phyloP scores from a whole-genome alignment of 2,888 invertebrate genomes.

The Drosophila picticornis region DNA sequence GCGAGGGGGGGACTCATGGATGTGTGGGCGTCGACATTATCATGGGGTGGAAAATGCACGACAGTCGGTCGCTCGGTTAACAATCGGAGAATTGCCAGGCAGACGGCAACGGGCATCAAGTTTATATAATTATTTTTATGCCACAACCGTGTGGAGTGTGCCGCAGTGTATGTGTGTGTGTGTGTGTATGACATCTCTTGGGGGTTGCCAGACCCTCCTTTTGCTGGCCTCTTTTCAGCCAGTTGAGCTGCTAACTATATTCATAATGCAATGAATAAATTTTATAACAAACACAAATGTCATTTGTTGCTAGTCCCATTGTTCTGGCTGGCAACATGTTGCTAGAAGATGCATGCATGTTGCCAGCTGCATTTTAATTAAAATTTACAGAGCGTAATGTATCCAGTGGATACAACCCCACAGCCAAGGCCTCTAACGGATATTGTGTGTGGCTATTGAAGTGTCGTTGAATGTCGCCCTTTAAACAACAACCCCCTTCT shows the following conservation, averaged over 20 bases:
- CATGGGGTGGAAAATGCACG: slow-evolving; percentile 71
- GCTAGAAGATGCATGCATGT: slow-evolving; percentile 34
- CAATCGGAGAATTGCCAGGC: slow-evolving; percentile 69
- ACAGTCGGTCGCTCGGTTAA: slow-evolving; percentile 39
- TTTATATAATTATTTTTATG: slow-evolving; percentile 80
- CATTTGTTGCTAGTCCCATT: slow-evolving; percentile 24
- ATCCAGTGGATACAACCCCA: slow-evolving; percentile 35
- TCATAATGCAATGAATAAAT: slow-evolving; percentile 71
- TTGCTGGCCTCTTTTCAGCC: slow-evolving; percentile 32
- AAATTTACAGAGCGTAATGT: slow-evolving; percentile 52
- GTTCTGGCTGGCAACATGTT: slow-evolving; percentile 31
- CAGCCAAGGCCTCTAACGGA: slow-evolving; percentile 48
- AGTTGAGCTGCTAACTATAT: slow-evolving; percentile 58
- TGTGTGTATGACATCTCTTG: slow-evolving; percentile 42
- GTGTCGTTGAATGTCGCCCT: slow-evolving; percentile 55
- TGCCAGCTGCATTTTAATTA: slow-evolving; percentile 69
- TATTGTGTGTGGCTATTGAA: slow-evolving; percentile 75
- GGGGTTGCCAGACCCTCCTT: slow-evolving; percentile 29
- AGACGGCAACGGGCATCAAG: slow-evolving; percentile 69
- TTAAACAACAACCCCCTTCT: background rate
- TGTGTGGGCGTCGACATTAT: slow-evolving; percentile 68
- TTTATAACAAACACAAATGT: slow-evolving; percentile 52
- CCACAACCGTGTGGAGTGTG: slow-evolving; percentile 56
- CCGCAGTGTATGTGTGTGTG: slow-evolving; percentile 29
- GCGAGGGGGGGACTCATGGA: background rate